phyloP scores from a whole-genome alignment of 1,140 invertebrate species.

The Dendrolimus kikuchii region DNA sequence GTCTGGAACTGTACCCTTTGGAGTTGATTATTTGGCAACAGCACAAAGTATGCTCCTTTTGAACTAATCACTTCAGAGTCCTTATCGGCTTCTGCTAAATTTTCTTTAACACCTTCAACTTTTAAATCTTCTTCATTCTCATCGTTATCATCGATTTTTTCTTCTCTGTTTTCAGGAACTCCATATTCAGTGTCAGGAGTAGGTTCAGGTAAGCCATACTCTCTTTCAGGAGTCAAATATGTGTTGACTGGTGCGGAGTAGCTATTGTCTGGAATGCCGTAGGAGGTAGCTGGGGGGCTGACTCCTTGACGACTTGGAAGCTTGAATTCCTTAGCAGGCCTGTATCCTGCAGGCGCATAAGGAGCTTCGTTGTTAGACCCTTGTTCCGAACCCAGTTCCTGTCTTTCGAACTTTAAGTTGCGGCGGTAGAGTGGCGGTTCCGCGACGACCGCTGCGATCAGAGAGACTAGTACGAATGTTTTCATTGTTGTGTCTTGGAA shows the following conservation, averaged over 20 bases:
- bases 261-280: constrained; percentile 52
- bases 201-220: constrained; percentile 36
- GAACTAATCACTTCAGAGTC: constrained; percentile 43
- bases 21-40: constrained; percentile 47
- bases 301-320: constrained; percentile 47
- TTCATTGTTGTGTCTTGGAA: constrained; percentile 50
- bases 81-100: constrained; percentile 34
- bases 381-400: constrained; percentile 25
- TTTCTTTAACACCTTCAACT: constrained; percentile 26
- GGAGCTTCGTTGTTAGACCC: constrained; percentile 29
- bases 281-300: constrained; percentile 41
- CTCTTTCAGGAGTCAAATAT: constrained; percentile 37
- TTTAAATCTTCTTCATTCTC: constrained; percentile 23
- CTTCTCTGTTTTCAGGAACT: constrained; percentile 17
- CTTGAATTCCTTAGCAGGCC: constrained; percentile 49
- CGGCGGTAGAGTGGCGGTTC: constrained; percentile 46
- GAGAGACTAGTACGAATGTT: constrained; percentile 34
- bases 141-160: constrained; percentile 17
- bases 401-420: constrained; percentile 34
- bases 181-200: constrained; percentile 22
- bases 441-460: constrained; percentile 40
- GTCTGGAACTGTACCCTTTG: constrained; percentile 58
- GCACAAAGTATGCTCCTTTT: constrained; percentile 55
- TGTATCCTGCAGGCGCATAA: constrained; percentile 58
- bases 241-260: constrained; percentile 54